These are phyloP conservation scores for Blastobasis lacticolella DNA, from an alignment of 2,888 invertebrate genomes.

Conservation along the genomic window DNA sequence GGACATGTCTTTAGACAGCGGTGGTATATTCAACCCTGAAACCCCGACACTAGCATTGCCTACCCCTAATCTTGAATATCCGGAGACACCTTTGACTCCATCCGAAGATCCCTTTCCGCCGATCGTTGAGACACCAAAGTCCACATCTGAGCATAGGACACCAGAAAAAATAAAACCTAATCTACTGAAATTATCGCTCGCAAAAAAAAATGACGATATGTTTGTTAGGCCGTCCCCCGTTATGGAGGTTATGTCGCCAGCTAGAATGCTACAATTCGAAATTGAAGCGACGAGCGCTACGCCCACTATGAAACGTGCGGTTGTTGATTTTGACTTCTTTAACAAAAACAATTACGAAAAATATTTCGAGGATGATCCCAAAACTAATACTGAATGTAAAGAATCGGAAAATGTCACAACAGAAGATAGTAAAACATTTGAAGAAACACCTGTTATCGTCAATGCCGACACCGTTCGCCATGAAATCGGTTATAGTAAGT, in stretches of 20 bases:
- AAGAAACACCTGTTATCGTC: constrained; percentile 53
- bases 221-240: constrained; percentile 60
- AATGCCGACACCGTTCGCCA: constrained; percentile 55
- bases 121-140: constrained; percentile 39
- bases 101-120: constrained; percentile 25
- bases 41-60: constrained; percentile 24
- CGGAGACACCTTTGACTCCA: constrained; percentile 23
- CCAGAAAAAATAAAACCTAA: constrained; percentile 25
- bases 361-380: constrained; percentile 37
- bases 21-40: constrained; percentile 18
- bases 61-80: constrained; percentile 17
- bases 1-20: constrained; percentile 34
- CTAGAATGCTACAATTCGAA: constrained; percentile 63
- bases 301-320: constrained; percentile 64
- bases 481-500: constrained; percentile 65
- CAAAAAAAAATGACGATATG: constrained; percentile 39
- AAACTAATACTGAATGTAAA: too few relatives aligned
- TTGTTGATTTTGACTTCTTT: constrained; percentile 60
- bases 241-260: constrained; percentile 58
- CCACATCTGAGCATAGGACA: constrained; percentile 15
- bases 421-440: constrained; percentile 24
- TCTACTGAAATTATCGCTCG: constrained; percentile 43
- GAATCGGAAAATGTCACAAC: constrained; percentile 16
- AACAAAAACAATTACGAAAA: constrained; percentile 50
- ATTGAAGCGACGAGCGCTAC: constrained; percentile 48